phyloP scores from a whole-genome alignment of 2,113 vertebrate genomes.

The Eidolon helvum region DNA sequence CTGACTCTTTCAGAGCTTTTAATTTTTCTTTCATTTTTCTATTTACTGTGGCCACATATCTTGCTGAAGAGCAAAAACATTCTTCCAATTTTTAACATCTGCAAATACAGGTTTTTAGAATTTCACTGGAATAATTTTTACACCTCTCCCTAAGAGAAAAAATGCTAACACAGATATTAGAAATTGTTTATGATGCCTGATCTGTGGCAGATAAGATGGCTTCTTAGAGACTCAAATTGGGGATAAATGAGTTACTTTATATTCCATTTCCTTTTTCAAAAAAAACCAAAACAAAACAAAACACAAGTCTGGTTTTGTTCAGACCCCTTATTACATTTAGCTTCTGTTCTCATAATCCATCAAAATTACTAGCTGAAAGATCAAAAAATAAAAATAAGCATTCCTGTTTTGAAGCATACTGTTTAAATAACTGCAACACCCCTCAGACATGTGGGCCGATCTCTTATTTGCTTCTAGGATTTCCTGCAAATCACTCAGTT shows the following conservation, averaged over 20 bases:
- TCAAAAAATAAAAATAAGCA: conserved; percentile 77
- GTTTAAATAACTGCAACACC: conserved; percentile 79
- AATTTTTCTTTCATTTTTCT: conserved; percentile 21
- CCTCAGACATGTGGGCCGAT: conserved; percentile 60
- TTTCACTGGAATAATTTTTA: conserved; percentile 62
- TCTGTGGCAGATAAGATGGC: conserved; percentile 48
- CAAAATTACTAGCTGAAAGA: conserved; percentile 80
- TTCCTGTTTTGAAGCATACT: conserved; percentile 76
- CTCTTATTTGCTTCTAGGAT: conserved; percentile 75
- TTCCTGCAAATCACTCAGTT: conserved; percentile 71
- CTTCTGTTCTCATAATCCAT: conserved; percentile 82
- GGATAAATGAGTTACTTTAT: conserved; percentile 72
- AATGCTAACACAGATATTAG: conserved; percentile 36
- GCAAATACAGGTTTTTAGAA: not conserved
- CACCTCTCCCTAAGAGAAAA: not conserved
- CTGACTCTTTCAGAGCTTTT: not conserved
- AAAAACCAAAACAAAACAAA: not conserved
- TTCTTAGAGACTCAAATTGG: conserved; percentile 45
- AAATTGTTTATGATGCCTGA: conserved; percentile 71
- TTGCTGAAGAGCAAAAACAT: conserved; percentile 33
- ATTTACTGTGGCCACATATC: not conserved
- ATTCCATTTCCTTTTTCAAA: conserved; percentile 68
- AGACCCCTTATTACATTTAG: conserved; percentile 78
- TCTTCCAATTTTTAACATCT: conserved; percentile 27
- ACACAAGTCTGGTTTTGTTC: conserved; percentile 73